Conservation (phyloP, 2,888 invertebrate genomes). For the Zootermopsis nevadensis region DNA sequence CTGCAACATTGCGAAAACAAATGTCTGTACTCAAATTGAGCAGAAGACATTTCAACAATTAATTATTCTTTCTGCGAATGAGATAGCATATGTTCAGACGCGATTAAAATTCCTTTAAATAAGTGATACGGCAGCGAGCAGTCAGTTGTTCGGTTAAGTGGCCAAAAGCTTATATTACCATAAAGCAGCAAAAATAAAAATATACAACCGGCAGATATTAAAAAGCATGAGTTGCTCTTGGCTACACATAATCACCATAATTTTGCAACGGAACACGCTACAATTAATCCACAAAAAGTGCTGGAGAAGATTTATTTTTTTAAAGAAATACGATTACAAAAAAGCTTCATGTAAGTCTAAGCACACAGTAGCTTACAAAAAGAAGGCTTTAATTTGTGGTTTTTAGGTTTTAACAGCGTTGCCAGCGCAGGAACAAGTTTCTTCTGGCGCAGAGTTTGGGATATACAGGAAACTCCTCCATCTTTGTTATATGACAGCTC, state of each 20-base stretch:
- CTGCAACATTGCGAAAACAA: too few relatives aligned
- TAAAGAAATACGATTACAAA: neutral
- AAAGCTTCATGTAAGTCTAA: neutral
- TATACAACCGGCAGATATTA: neutral
- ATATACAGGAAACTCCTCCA: constrained; percentile 17
- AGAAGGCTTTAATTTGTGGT: neutral
- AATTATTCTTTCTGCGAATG: too few relatives aligned
- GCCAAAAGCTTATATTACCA: neutral
- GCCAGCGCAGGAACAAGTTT: neutral
- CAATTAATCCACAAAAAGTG: neutral
- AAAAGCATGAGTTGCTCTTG: neutral
- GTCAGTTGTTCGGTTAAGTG: neutral
- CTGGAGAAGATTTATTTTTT: neutral
- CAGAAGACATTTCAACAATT: too few relatives aligned
- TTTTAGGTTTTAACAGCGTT: neutral
- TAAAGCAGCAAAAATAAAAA: neutral
- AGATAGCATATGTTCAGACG: neutral
- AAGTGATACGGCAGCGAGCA: neutral
- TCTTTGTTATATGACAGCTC: constrained; percentile 9
- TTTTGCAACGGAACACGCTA: neutral
- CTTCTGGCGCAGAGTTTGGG: neutral
- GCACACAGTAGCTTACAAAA: neutral
- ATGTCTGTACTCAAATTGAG: too few relatives aligned
- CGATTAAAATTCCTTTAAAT: neutral
- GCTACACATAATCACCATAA: neutral